Percentiles rank a stretch among this genome's conserved stretches.
These are phyloP conservation scores for Thunnus thynnus DNA, from an alignment of 2,113 vertebrate genomes.

Conservation along the genomic window DNA sequence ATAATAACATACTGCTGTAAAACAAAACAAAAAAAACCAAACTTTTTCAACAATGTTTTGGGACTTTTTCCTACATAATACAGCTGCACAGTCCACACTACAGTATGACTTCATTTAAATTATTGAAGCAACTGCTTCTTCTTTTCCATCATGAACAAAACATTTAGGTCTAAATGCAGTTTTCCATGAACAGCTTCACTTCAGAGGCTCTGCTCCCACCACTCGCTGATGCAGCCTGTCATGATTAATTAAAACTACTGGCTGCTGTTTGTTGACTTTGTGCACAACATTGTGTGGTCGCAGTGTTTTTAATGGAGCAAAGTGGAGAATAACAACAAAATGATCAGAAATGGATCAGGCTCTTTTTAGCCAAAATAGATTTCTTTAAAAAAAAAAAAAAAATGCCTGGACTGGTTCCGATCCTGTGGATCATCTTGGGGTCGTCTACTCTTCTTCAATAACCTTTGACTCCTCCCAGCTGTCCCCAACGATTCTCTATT, in stretches of 20 bases:
- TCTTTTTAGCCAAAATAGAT: background rate
- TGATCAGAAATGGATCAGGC: background rate
- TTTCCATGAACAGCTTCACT: too few relatives aligned
- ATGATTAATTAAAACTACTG: too few relatives aligned
- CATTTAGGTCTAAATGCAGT: too few relatives aligned
- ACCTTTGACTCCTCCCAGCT: slow-evolving; percentile 77
- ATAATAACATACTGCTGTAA: slow-evolving; percentile 35
- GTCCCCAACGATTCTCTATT: slow-evolving; percentile 56
- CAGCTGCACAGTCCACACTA: background rate
- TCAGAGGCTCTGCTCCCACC: too few relatives aligned
- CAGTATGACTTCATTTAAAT: background rate
- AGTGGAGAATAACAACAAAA: background rate
- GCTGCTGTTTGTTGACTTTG: too few relatives aligned
- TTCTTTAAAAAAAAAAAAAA: background rate
- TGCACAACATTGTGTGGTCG: too few relatives aligned
- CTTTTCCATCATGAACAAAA: too few relatives aligned
- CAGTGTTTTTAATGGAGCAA: background rate
- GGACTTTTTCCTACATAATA: background rate
- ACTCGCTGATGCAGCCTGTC: too few relatives aligned
- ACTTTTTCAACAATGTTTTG: slow-evolving; percentile 19
- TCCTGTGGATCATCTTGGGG: background rate
- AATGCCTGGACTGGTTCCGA: background rate
- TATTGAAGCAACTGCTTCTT: too few relatives aligned
- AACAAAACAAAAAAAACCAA: slow-evolving; percentile 1
- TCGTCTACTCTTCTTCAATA: slow-evolving; percentile 25